A percentile compares a stretch with the other conserved stretches of the same genome.
Conservation (phyloP, 2,113 vertebrate species). For the Pseudois nayaur region DNA sequence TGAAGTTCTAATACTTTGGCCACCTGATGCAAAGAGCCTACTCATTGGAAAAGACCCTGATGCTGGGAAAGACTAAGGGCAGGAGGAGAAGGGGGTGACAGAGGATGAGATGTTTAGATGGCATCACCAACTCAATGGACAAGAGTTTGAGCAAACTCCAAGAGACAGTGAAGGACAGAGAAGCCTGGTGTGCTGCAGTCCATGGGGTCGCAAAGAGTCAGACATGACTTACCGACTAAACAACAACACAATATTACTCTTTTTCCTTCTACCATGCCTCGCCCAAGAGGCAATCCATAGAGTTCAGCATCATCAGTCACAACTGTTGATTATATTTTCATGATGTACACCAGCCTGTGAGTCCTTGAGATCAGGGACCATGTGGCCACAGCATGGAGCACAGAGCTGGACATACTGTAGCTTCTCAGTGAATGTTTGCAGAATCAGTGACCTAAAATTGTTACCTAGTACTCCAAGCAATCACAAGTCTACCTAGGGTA, state of each 20-base stretch:
- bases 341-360: background rate
- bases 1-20: background rate
- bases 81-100: background rate
- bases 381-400: background rate
- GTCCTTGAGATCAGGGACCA: background rate
- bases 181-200: background rate
- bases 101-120: background rate
- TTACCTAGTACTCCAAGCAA: background rate
- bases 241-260: background rate
- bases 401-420: background rate
- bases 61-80: background rate
- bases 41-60: background rate
- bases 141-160: background rate
- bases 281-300: background rate
- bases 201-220: background rate
- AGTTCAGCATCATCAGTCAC: background rate
- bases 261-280: background rate
- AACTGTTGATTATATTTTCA: background rate
- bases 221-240: background rate
- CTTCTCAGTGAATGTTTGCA: background rate
- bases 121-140: background rate
- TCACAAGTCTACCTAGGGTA: background rate
- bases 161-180: background rate
- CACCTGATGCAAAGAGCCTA: background rate
- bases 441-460: background rate